Conservation (phyloP, 2,888 invertebrate genomes). For the Polylopha cassiicola region DNA sequence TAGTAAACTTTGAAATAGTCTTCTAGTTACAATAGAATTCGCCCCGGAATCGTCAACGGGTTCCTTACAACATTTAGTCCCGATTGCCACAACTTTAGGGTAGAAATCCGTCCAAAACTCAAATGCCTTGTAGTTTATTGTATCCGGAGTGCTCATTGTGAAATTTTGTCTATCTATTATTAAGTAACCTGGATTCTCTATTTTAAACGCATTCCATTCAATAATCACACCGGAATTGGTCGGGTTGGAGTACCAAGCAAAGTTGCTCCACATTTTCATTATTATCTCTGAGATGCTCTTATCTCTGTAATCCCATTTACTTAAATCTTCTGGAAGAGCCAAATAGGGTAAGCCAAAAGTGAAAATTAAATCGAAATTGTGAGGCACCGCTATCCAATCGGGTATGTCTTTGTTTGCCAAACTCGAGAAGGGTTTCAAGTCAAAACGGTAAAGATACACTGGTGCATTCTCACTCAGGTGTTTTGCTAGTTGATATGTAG, state of each 20-base stretch:
- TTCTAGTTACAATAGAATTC: slow-evolving; percentile 36
- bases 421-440: slow-evolving; percentile 82
- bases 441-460: slow-evolving; percentile 86
- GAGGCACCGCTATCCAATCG: slow-evolving; percentile 88
- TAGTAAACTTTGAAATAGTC: slow-evolving; percentile 43
- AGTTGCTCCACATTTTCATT: slow-evolving; percentile 89
- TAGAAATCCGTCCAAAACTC: slow-evolving; percentile 92
- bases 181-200: slow-evolving; percentile 82
- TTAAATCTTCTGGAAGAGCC: slow-evolving; percentile 74
- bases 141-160: slow-evolving; percentile 82
- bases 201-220: slow-evolving; percentile 84
- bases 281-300: slow-evolving; percentile 87
- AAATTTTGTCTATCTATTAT: slow-evolving; percentile 85
- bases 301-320: slow-evolving; percentile 86
- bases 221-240: slow-evolving; percentile 83
- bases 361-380: slow-evolving; percentile 88
- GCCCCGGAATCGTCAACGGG: slow-evolving; percentile 60
- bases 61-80: slow-evolving; percentile 85
- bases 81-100: slow-evolving; percentile 84
- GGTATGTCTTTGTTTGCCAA: slow-evolving; percentile 81
- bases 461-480: slow-evolving; percentile 78
- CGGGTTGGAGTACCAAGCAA: slow-evolving; percentile 85
- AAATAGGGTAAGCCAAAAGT: slow-evolving; percentile 89
- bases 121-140: slow-evolving; percentile 85
- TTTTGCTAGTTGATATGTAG: slow-evolving; percentile 82